These are phyloP conservation scores for Hermaeophaga mercurialis DNA, from an alignment of 2,888 invertebrate species.

Conservation along the genomic window DNA sequence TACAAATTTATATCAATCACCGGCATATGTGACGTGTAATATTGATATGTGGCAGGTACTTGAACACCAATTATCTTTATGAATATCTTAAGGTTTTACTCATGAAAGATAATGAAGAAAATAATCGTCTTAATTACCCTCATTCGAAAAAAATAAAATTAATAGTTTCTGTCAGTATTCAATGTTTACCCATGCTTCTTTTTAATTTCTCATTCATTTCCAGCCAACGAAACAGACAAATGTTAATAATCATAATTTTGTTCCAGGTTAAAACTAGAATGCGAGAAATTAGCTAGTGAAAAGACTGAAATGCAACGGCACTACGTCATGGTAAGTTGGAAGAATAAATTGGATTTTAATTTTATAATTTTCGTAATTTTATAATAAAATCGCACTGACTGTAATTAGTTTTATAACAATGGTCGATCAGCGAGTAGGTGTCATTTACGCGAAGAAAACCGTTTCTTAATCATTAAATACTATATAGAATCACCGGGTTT, in stretches of 20 bases:
- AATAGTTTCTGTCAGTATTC: neutral
- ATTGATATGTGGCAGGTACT: too few species aligned
- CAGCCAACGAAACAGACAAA: conserved; percentile 7
- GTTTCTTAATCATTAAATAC: neutral
- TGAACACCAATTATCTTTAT: too few species aligned
- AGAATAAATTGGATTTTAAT: conserved; percentile 3
- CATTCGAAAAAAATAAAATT: neutral
- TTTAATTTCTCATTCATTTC: conserved; percentile 8
- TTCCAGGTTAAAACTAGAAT: conserved; percentile 81
- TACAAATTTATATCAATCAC: too few species aligned
- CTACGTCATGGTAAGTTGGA: conserved; percentile 80
- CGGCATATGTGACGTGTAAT: too few species aligned
- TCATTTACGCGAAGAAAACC: neutral
- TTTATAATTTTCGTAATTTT: neutral
- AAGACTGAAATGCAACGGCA: conserved; percentile 89
- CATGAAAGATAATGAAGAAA: too few species aligned
- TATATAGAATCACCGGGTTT: too few species aligned
- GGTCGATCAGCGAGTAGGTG: neutral
- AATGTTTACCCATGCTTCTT: conserved; percentile 5
- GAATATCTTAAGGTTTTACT: too few species aligned
- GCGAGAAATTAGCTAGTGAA: conserved; percentile 84
- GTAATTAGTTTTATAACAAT: conserved; percentile 1
- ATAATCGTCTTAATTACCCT: too few species aligned
- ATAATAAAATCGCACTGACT: conserved; percentile 3
- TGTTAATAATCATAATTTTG: conserved; percentile 44